phyloP scores from a whole-genome alignment of 92 coral and sea anemone genomes.

The Phenganax marumi region DNA sequence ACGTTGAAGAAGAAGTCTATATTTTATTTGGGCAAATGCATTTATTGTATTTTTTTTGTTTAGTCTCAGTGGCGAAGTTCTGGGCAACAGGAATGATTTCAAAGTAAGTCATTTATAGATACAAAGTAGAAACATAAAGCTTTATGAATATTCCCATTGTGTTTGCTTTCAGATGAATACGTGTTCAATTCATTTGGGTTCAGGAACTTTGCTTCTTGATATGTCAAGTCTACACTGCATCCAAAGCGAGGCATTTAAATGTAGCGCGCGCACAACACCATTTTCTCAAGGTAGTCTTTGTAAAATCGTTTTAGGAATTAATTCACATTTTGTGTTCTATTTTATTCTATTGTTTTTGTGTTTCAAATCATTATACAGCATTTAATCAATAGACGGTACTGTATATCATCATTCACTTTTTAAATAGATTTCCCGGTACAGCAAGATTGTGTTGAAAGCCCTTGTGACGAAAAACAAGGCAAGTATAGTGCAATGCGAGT shows the following conservation, averaged over 20 bases:
- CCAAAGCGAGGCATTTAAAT: conserved; percentile 65
- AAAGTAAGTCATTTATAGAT: conserved; percentile 55
- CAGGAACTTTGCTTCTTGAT: conserved; percentile 89
- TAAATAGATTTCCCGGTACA: no score
- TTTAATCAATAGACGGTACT: no score
- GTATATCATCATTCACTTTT: no score
- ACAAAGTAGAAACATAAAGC: background rate
- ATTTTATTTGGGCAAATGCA: background rate
- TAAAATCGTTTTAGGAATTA: background rate
- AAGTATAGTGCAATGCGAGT: no score
- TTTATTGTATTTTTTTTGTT: background rate
- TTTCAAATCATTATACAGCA: background rate
- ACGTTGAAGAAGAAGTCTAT: no score
- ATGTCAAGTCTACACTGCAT: conserved; percentile 64
- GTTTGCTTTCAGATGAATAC: conserved; percentile 79
- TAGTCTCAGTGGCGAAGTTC: conserved; percentile 91
- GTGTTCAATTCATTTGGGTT: conserved; percentile 71
- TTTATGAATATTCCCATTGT: background rate
- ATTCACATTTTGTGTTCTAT: background rate
- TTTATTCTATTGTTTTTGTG: background rate
- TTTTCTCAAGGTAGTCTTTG: conserved; percentile 1
- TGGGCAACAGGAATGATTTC: conserved; percentile 90
- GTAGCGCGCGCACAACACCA: conserved; percentile 68
- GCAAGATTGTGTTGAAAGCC: no score
- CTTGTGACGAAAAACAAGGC: no score